These are phyloP conservation scores for Tichodroma muraria DNA, from an alignment of 2,113 vertebrate genomes.

Conservation along the genomic window DNA sequence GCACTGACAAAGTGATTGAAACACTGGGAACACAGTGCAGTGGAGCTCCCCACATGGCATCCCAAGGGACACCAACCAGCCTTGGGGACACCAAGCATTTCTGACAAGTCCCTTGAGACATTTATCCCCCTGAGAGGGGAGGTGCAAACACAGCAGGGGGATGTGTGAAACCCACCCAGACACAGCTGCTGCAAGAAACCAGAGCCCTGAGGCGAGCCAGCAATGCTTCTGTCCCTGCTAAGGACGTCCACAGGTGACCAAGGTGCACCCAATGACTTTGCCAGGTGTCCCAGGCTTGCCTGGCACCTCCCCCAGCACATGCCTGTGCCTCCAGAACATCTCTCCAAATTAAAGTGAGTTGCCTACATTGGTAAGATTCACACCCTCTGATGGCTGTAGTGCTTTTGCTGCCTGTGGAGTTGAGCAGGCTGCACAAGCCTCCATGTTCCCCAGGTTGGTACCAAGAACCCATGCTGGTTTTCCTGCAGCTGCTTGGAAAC, in stretches of 20 bases:
- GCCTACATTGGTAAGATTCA: rapidly evolving
- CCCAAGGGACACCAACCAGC: background rate
- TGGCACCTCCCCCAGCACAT: background rate
- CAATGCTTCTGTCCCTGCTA: background rate
- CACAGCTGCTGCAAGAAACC: background rate
- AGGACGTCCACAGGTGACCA: rapidly evolving
- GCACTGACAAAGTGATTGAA: background rate
- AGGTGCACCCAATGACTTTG: background rate
- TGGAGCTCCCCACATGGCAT: background rate
- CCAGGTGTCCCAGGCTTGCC: background rate
- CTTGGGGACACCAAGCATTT: background rate
- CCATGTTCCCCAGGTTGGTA: rapidly evolving
- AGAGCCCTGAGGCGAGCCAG: background rate
- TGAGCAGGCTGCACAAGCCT: background rate
- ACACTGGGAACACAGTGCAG: rapidly evolving
- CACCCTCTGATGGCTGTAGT: background rate
- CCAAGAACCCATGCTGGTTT: background rate
- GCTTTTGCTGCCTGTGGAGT: background rate
- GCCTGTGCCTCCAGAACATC: background rate
- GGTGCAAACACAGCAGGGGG: rapidly evolving
- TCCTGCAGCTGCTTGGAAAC: background rate
- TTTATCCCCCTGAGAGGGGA: background rate
- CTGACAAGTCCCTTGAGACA: background rate
- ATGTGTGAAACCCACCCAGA: background rate
- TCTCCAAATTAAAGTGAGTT: background rate